A percentile compares a stretch with the other conserved stretches of the same genome.
Evolutionary conservation across 2,888 invertebrate genomes (phyloP).

Genomic region (Drosophila nr. medialis): DNA sequence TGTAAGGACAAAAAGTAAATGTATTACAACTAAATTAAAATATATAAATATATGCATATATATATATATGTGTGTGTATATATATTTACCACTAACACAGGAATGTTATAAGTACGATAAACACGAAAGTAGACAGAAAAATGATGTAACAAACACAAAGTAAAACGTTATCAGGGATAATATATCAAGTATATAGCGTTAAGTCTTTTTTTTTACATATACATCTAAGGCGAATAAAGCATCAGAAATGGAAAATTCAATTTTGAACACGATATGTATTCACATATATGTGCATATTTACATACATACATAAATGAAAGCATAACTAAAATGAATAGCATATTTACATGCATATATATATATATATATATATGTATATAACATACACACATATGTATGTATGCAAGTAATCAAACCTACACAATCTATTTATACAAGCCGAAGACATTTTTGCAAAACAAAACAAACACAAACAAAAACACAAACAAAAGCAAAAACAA

Average conservation of each 20-base stretch:
- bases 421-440: constrained; percentile 46
- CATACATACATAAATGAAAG: constrained; percentile 22
- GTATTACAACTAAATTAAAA: constrained; percentile 50
- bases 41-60: not conserved
- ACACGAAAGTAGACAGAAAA: constrained; percentile 43
- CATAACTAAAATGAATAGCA: constrained; percentile 7
- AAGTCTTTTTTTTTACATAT: constrained; percentile 62
- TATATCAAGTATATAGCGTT: constrained; percentile 72
- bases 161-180: constrained; percentile 78
- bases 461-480: constrained; percentile 13
- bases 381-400: constrained; percentile 32
- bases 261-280: constrained; percentile 42
- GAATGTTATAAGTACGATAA: constrained; percentile 52
- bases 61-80: not conserved
- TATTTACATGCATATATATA: constrained; percentile 38
- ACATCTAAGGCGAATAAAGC: constrained; percentile 60
- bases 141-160: constrained; percentile 60
- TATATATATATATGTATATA: constrained; percentile 27
- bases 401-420: constrained; percentile 19
- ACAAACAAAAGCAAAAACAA: constrained; percentile 21
- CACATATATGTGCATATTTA: constrained; percentile 40
- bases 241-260: constrained; percentile 52
- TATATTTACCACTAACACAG: constrained; percentile 46
- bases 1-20: constrained; percentile 37
- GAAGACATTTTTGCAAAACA: constrained; percentile 52